phyloP scores from a whole-genome alignment of 2,113 vertebrate species.

The Hypocryptadius cinnamomeus region DNA sequence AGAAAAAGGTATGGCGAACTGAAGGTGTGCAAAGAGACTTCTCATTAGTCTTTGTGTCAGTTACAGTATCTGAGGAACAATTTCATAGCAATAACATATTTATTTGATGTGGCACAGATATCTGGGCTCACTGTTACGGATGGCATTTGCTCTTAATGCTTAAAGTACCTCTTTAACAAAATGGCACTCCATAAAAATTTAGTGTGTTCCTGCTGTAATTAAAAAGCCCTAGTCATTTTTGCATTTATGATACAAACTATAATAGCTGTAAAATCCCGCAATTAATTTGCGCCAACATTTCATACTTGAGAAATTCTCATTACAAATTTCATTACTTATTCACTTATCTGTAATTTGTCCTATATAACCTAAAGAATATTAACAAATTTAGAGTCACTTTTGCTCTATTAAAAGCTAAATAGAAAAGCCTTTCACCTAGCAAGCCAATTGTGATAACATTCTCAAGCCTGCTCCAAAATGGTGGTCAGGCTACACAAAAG shows the following conservation, averaged over 20 bases:
- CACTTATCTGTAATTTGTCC: slow-evolving; percentile 82
- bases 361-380: slow-evolving; percentile 80
- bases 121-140: slow-evolving; percentile 54
- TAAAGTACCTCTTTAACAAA: slow-evolving; percentile 76
- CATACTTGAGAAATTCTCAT: slow-evolving; percentile 81
- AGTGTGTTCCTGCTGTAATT: slow-evolving; percentile 79
- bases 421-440: slow-evolving; percentile 67
- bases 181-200: slow-evolving; percentile 81
- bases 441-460: slow-evolving; percentile 46
- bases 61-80: slow-evolving; percentile 68
- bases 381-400: slow-evolving; percentile 79
- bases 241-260: slow-evolving; percentile 81
- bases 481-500: background rate
- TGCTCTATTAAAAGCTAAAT: slow-evolving; percentile 73
- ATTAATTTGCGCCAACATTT: slow-evolving; percentile 80
- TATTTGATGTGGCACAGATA: slow-evolving; percentile 72
- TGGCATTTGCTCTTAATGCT: slow-evolving; percentile 69
- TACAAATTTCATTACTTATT: slow-evolving; percentile 83
- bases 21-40: slow-evolving; percentile 63
- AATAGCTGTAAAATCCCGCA: slow-evolving; percentile 77
- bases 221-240: slow-evolving; percentile 77
- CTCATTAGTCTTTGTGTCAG: slow-evolving; percentile 71
- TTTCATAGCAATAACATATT: slow-evolving; percentile 69
- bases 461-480: background rate
- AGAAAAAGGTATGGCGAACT: slow-evolving; percentile 47